These are phyloP conservation scores for Hetaerina americana DNA, from an alignment of 1,140 invertebrate genomes.

Conservation along the genomic window DNA sequence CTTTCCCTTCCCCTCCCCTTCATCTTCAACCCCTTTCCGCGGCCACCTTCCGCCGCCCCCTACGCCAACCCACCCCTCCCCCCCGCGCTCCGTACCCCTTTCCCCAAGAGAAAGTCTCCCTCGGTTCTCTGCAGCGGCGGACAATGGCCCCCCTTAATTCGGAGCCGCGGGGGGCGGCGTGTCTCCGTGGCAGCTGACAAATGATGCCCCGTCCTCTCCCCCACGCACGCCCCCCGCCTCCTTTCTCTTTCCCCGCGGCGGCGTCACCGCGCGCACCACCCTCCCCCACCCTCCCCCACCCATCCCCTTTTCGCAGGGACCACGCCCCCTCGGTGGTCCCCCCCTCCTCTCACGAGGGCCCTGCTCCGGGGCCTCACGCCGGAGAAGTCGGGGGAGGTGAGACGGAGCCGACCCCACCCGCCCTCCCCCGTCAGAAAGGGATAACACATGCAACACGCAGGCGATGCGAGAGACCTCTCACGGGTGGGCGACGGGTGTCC, in stretches of 20 bases:
- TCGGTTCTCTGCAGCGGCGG: too few species aligned
- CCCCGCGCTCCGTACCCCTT: not conserved
- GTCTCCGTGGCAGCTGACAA: not conserved
- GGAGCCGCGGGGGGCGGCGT: not conserved
- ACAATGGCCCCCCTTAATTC: not conserved
- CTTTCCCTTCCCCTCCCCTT: not conserved
- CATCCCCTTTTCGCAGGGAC: not conserved
- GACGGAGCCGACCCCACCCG: too few species aligned
- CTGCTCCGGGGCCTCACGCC: too few species aligned
- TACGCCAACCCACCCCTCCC: not conserved
- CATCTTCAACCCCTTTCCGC: not conserved
- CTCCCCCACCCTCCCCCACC: not conserved
- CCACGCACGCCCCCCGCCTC: not conserved
- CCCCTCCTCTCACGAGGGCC: too few species aligned
- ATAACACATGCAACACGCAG: too few species aligned
- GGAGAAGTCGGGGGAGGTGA: too few species aligned
- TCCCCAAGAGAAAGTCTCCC: not conserved
- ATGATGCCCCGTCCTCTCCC: not conserved
- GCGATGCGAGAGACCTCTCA: too few species aligned
- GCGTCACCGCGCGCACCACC: not conserved
- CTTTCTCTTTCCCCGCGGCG: not conserved
- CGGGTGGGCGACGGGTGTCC: too few species aligned
- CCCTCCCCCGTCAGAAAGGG: too few species aligned
- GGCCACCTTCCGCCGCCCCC: not conserved
- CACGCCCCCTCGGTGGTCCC: not conserved